phyloP scores from a whole-genome alignment of 2,797 vertebrate species.

The Syndactyla subalaris region DNA sequence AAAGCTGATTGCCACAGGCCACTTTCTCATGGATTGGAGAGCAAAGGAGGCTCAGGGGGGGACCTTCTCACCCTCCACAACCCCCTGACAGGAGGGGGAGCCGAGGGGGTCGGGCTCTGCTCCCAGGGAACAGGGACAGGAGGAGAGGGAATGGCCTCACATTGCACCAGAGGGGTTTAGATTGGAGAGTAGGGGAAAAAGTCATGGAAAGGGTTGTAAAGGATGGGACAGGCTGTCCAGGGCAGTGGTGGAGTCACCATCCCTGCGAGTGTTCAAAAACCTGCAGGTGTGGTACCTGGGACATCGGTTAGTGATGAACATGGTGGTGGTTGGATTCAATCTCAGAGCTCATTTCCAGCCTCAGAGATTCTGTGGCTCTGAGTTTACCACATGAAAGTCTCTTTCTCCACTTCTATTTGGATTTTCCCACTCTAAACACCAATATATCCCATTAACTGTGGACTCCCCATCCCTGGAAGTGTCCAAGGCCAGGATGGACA shows the following conservation, averaged over 20 bases:
- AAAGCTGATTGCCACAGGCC: neutral
- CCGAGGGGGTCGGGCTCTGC: neutral
- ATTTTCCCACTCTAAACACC: neutral
- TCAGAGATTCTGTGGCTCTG: neutral
- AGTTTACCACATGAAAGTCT: rapidly evolving
- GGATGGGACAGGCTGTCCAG: neutral
- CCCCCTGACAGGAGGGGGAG: neutral
- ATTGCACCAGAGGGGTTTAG: neutral
- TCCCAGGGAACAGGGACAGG: neutral
- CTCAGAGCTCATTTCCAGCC: neutral
- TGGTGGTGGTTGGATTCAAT: neutral
- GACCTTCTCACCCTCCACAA: neutral
- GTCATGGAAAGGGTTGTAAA: neutral
- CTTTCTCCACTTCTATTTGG: neutral
- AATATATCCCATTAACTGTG: rapidly evolving
- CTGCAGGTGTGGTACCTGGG: neutral
- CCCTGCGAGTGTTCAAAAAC: neutral
- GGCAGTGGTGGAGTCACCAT: neutral
- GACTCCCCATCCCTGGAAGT: neutral
- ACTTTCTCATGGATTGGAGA: neutral
- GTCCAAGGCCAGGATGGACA: neutral
- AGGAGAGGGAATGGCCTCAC: neutral
- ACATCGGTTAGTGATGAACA: neutral
- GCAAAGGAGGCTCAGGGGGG: neutral
- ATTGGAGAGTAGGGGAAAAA: rapidly evolving